Evolutionary conservation across 2,113 vertebrate species (phyloP).

Genomic region (Tenrec ecaudatus): DNA sequence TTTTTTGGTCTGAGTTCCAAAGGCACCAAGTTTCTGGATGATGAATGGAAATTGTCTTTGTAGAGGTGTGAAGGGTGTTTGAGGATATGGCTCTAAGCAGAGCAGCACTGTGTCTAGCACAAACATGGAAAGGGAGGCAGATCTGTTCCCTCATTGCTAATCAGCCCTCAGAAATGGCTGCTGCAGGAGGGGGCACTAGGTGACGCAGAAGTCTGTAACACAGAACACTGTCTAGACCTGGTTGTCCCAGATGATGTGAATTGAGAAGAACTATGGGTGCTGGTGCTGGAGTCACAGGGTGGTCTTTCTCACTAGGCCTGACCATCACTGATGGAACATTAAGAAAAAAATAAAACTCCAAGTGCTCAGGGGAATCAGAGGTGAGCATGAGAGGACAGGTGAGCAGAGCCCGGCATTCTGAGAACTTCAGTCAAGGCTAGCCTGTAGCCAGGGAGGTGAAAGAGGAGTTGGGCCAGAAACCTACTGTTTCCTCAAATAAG

Average conservation of each 20-base stretch:
- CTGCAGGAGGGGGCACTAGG: background rate
- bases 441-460: background rate
- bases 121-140: background rate
- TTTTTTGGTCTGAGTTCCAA: background rate
- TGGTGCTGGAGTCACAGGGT: rapidly evolving
- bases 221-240: background rate
- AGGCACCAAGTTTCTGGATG: background rate
- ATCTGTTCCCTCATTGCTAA: background rate
- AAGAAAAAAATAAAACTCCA: background rate
- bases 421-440: background rate
- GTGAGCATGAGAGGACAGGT: background rate
- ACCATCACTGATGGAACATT: rapidly evolving
- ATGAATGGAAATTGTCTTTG: background rate
- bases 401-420: background rate
- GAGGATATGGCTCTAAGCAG: background rate
- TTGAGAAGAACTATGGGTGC: too few species aligned
- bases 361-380: background rate
- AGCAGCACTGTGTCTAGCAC: background rate
- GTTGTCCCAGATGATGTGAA: background rate
- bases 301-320: background rate
- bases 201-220: rapidly evolving
- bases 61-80: background rate
- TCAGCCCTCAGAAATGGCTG: background rate
- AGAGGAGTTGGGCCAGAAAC: background rate
- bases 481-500: slow-evolving; percentile 14